Evolutionary conservation across 2,888 invertebrate species (phyloP).

Genomic region (Lypha dubia): DNA sequence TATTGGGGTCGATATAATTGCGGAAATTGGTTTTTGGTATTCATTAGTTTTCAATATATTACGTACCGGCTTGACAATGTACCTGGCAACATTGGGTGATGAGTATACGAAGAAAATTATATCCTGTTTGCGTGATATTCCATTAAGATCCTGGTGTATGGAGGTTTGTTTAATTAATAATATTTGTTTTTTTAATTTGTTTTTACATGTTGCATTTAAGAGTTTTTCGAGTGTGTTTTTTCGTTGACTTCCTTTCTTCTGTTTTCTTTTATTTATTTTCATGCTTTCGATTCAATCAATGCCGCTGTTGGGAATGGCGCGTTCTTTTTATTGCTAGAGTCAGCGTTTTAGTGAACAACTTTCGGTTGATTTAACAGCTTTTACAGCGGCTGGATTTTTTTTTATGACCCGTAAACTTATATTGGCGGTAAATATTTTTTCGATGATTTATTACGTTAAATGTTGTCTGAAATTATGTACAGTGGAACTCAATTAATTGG

Average conservation of each 20-base stretch:
- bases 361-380: constrained; percentile 78
- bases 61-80: constrained; percentile 84
- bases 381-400: constrained; percentile 81
- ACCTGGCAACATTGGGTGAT: constrained; percentile 84
- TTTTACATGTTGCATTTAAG: neutral
- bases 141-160: constrained; percentile 82
- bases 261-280: constrained; percentile 6
- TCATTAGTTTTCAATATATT: constrained; percentile 85
- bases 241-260: neutral
- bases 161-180: constrained; percentile 79
- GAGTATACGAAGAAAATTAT: constrained; percentile 84
- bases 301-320: neutral
- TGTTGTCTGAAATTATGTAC: too few relatives aligned
- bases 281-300: constrained; percentile 6
- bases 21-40: constrained; percentile 84
- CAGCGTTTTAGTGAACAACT: constrained; percentile 80
- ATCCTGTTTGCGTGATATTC: constrained; percentile 83
- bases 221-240: neutral
- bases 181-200: neutral
- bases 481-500: too few relatives aligned
- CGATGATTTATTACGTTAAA: neutral
- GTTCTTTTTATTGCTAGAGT: constrained; percentile 74
- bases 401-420: constrained; percentile 80
- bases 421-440: constrained; percentile 76
- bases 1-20: constrained; percentile 80